These are phyloP conservation scores for Corydoras maculifer DNA, from an alignment of 2,113 vertebrate genomes.

Conservation along the genomic window DNA sequence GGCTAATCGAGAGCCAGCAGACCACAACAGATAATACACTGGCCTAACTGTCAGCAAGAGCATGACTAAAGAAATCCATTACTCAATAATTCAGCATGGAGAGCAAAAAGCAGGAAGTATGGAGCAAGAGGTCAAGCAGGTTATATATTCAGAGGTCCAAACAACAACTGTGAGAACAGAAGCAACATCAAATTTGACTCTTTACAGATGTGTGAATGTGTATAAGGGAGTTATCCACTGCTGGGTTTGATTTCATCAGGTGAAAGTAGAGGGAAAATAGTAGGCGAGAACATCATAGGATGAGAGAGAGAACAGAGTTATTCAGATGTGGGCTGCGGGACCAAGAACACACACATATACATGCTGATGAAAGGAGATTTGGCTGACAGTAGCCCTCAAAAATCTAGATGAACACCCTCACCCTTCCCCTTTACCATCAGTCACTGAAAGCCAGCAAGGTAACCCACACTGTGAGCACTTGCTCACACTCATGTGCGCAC, in stretches of 20 bases:
- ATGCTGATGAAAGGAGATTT: slow-evolving; percentile 38
- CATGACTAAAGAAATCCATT: slow-evolving; percentile 38
- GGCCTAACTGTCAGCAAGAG: slow-evolving; percentile 41
- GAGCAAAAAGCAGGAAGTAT: slow-evolving; percentile 23
- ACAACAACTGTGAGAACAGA: slow-evolving; percentile 20
- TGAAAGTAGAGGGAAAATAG: slow-evolving; percentile 17
- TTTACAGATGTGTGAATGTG: slow-evolving; percentile 28
- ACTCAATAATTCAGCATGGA: slow-evolving; percentile 40
- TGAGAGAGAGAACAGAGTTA: slow-evolving; percentile 15
- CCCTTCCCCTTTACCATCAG: slow-evolving; percentile 31
- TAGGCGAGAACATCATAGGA: slow-evolving; percentile 21
- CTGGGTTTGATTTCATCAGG: slow-evolving; percentile 25
- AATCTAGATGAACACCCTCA: slow-evolving; percentile 36
- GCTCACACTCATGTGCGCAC: neutral
- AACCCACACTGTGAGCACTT: slow-evolving; percentile 1
- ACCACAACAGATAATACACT: slow-evolving; percentile 4
- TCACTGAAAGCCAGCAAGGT: slow-evolving; percentile 21
- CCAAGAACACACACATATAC: slow-evolving; percentile 23
- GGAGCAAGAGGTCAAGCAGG: slow-evolving; percentile 18
- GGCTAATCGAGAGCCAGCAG: slow-evolving; percentile 27
- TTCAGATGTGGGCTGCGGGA: slow-evolving; percentile 27
- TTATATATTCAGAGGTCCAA: slow-evolving; percentile 16
- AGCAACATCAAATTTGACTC: slow-evolving; percentile 24
- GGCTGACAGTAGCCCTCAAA: slow-evolving; percentile 34
- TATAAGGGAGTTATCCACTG: slow-evolving; percentile 12